Conservation (phyloP, 2,888 invertebrate species). For the Holacanthella duospinosa region DNA sequence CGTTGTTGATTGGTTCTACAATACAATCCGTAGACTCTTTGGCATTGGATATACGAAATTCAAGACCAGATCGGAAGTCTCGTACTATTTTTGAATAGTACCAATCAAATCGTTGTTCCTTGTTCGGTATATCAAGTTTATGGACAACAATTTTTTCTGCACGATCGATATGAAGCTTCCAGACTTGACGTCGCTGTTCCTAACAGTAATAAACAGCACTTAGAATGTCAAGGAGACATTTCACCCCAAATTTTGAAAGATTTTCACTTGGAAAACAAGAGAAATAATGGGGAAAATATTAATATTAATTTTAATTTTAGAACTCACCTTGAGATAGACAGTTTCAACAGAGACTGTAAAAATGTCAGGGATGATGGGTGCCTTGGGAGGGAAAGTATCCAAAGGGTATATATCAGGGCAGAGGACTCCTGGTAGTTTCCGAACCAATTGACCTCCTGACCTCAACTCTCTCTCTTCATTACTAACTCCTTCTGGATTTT, state of each 20-base stretch:
- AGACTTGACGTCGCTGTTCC: slow-evolving; percentile 36
- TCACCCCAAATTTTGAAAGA: not conserved
- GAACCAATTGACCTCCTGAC: no score
- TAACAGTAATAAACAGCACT: slow-evolving; percentile 10
- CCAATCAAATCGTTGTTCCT: slow-evolving; percentile 35
- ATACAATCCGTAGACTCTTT: slow-evolving; percentile 34
- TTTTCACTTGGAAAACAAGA: no score
- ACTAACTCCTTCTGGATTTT: not conserved
- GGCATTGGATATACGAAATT: slow-evolving; percentile 36
- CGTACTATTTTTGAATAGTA: slow-evolving; percentile 38
- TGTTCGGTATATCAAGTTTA: slow-evolving; percentile 35
- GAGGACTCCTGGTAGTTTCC: slow-evolving; percentile 34
- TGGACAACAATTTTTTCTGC: slow-evolving; percentile 37
- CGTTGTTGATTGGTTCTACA: slow-evolving; percentile 36
- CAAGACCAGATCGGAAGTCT: slow-evolving; percentile 36
- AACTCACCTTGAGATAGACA: slow-evolving; percentile 31
- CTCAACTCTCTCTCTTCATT: not conserved
- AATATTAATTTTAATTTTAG: not conserved
- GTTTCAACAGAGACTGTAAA: slow-evolving; percentile 37
- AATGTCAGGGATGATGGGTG: slow-evolving; percentile 37
- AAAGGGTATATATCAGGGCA: slow-evolving; percentile 26
- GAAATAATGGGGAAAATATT: not conserved
- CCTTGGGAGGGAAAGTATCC: slow-evolving; percentile 26
- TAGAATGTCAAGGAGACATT: no score
- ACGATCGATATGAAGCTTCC: slow-evolving; percentile 36